Percentiles rank a stretch among this genome's conserved stretches.
Conservation (phyloP, 2,797 vertebrate genomes). For the Pseudochromis fuscus region DNA sequence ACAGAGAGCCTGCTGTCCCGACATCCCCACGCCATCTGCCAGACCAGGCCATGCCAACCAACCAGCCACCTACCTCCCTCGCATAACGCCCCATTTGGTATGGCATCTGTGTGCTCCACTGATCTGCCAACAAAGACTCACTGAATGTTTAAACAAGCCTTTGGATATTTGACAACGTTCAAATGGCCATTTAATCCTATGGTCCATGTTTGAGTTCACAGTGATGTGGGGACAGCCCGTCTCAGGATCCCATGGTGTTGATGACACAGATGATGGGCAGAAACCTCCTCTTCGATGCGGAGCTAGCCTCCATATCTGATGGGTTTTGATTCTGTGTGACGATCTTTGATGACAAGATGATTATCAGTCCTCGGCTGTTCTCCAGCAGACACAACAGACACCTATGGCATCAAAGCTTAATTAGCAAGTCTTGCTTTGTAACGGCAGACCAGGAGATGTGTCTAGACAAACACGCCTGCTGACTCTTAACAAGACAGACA, state of each 20-base stretch:
- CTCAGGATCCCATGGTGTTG: conserved; percentile 43
- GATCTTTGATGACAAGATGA: conserved; percentile 61
- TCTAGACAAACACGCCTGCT: conserved; percentile 43
- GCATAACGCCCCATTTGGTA: conserved; percentile 66
- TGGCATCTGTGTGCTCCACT: conserved; percentile 65
- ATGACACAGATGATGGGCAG: conserved; percentile 31
- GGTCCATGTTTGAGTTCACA: conserved; percentile 29
- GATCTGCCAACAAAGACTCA: conserved; percentile 72
- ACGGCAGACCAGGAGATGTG: conserved; percentile 41
- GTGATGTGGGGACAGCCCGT: conserved; percentile 31
- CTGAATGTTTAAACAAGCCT: conserved; percentile 64
- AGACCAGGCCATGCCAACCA: conserved; percentile 50
- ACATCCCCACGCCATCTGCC: conserved; percentile 77
- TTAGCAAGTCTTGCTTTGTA: conserved; percentile 41
- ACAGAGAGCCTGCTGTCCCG: conserved; percentile 68
- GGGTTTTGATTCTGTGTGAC: conserved; percentile 58
- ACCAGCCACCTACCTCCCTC: conserved; percentile 53
- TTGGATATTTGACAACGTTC: conserved; percentile 62
- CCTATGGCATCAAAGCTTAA: conserved; percentile 38
- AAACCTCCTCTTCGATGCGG: conserved; percentile 16
- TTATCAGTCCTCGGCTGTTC: conserved; percentile 51
- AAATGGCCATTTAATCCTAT: conserved; percentile 49
- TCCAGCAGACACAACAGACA: conserved; percentile 36
- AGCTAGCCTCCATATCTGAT: conserved; percentile 52
- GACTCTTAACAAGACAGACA: conserved; percentile 42